phyloP scores from a whole-genome alignment of 2,888 invertebrate genomes.

The Polydrusus cervinus region DNA sequence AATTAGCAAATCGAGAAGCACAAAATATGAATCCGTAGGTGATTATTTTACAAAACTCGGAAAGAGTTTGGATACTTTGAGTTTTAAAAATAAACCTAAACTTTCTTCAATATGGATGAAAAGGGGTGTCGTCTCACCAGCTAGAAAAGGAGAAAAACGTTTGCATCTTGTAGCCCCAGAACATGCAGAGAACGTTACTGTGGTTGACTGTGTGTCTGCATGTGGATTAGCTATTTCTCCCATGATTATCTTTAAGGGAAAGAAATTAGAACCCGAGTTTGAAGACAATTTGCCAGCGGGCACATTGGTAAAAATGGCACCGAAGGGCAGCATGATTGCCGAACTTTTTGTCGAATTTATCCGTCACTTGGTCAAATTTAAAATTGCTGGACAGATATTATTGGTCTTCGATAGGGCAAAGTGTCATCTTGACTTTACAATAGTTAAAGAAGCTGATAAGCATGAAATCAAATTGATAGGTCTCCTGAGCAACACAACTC shows the following conservation, averaged over 20 bases:
- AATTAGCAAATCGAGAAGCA: too few species aligned
- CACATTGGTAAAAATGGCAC: conserved; percentile 56
- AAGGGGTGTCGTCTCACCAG: conserved; percentile 49
- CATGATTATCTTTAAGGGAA: too few species aligned
- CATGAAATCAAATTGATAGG: too few species aligned
- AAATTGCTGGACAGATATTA: conserved; percentile 54
- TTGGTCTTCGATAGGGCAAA: conserved; percentile 61
- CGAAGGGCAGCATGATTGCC: conserved; percentile 61
- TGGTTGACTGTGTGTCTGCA: conserved; percentile 55
- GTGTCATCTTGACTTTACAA: conserved; percentile 60
- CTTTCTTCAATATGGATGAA: conserved; percentile 34
- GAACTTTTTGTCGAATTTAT: conserved; percentile 57
- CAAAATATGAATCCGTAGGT: conserved; percentile 18
- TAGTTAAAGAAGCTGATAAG: conserved; percentile 60
- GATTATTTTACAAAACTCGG: conserved; percentile 29
- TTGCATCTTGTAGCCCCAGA: conserved; percentile 6
- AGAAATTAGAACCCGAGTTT: too few species aligned
- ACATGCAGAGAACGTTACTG: conserved; percentile 54
- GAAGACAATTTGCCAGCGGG: conserved; percentile 35
- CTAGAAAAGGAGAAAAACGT: conserved; percentile 55
- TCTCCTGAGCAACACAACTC: conserved; percentile 62
- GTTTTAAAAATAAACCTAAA: conserved; percentile 50
- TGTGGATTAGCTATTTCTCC: too few species aligned
- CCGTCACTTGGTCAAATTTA: conserved; percentile 59
- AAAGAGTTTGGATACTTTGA: conserved; percentile 16